These are phyloP conservation scores for Pipa parva DNA, from an alignment of 2,113 vertebrate species.

Conservation along the genomic window DNA sequence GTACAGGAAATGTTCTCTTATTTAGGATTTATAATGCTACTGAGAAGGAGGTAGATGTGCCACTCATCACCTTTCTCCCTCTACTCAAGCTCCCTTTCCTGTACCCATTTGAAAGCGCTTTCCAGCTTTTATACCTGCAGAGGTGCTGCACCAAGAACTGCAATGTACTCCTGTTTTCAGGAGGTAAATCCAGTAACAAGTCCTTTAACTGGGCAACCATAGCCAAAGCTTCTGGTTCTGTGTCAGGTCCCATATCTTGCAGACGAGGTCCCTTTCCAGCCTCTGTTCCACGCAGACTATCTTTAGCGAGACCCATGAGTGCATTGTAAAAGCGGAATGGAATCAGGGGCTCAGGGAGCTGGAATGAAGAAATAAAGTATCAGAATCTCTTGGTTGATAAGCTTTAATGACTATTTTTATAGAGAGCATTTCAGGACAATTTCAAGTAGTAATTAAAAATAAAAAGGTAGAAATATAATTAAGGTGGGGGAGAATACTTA, in stretches of 20 bases:
- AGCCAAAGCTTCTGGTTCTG: slow-evolving; percentile 59
- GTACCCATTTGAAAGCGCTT: too few species aligned
- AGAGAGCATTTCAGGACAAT: too few species aligned
- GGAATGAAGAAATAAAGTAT: too few species aligned
- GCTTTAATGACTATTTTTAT: too few species aligned
- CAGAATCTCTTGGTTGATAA: too few species aligned
- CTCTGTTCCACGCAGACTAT: slow-evolving; percentile 71
- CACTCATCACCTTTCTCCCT: too few species aligned
- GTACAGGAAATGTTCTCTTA: too few species aligned
- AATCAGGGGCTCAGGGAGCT: slow-evolving; percentile 92
- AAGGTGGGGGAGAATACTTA: too few species aligned
- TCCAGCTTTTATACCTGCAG: slow-evolving; percentile 66
- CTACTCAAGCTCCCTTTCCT: fast-evolving
- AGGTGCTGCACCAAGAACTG: slow-evolving; percentile 82
- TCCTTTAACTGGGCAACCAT: slow-evolving; percentile 74
- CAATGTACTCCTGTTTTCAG: slow-evolving; percentile 72
- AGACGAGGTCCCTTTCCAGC: slow-evolving; percentile 59
- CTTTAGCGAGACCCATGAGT: slow-evolving; percentile 92
- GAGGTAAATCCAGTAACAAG: slow-evolving; percentile 74
- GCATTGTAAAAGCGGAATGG: slow-evolving; percentile 84
- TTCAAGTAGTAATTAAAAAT: too few species aligned
- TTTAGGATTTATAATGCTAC: too few species aligned
- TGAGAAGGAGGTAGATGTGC: neutral
- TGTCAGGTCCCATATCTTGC: slow-evolving; percentile 62
- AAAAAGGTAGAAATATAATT: too few species aligned